A percentile compares a stretch with the other conserved stretches of the same genome.
Conservation (phyloP, 2,797 vertebrate genomes). For the Petrocephalus sullivani region DNA sequence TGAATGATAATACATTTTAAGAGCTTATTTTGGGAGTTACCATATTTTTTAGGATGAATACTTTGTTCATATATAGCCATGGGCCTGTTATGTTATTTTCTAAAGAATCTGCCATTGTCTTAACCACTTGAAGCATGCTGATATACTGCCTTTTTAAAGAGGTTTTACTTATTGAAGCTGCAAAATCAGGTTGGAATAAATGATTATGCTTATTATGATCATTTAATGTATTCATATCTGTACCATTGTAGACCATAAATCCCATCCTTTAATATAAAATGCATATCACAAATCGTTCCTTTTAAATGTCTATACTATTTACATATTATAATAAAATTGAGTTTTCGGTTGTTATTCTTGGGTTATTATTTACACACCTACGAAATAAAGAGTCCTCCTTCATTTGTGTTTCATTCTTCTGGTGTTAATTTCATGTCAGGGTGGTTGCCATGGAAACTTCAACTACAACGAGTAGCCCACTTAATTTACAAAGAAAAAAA, state of each 20-base stretch:
- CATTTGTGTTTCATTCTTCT: neutral
- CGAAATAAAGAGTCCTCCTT: neutral
- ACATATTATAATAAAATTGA: neutral
- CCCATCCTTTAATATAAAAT: neutral
- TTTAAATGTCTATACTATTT: neutral
- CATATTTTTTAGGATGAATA: neutral
- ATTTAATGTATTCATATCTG: neutral
- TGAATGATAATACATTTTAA: slow-evolving; percentile 49
- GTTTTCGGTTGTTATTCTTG: neutral
- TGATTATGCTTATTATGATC: neutral
- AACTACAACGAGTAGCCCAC: neutral
- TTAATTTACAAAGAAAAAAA: slow-evolving; percentile 2
- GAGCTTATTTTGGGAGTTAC: slow-evolving; percentile 22
- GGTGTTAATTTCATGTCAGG: neutral
- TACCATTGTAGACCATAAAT: neutral
- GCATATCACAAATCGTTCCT: neutral
- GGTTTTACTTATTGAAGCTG: neutral
- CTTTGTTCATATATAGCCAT: neutral
- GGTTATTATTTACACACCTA: neutral
- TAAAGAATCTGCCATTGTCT: neutral
- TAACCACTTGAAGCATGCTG: neutral
- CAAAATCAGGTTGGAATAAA: neutral
- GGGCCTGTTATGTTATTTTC: neutral
- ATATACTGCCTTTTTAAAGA: neutral
- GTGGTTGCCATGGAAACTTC: slow-evolving; percentile 9